Base-by-base conservation (phyloP, 2,113 vertebrate genomes). In the Camelus dromedarius region DNA sequence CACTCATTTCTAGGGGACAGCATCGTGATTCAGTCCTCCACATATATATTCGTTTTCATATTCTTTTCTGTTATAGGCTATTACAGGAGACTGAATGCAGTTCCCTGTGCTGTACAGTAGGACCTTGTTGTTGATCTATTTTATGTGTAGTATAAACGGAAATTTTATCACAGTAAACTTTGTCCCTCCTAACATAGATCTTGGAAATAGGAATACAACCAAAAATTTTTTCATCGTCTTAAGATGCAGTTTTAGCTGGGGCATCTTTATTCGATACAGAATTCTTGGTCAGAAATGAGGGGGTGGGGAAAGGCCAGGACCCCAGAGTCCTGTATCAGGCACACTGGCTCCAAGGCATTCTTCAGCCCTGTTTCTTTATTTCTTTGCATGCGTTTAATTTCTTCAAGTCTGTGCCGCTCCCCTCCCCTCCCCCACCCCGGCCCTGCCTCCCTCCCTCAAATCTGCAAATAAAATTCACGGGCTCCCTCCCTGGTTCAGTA, bases 401-500 rank as follows among this genome's bases (percentile, higher is more conserved):
- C 67, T 87, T 66, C 82, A 38, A 58, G 28, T 26, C 5, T 75
- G 92, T 11, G 56, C 81, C 54, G 46, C 54, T 52, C 28, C 93
- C 82, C 77, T 46, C 89, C 92, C 75, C 73, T 54, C n/a, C 46
- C 76, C 82, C 69, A n/a, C 50, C 28, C n/a, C 32, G 22, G 32
- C 66, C 81, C 94, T 6, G 19, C 75, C 88, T 52, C 82, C 96
- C 69, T 69, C 79, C 93, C 80, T 32, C 96, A 98, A 98, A 96
- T 91, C 98, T 97, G 98, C 98, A 89, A 67, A 89, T 86, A 79
- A 8, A 81, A 75, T n/a, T 70, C 54, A 2, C 84, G 46, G 69
- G 69, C 85, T 48, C 73, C 96, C 81, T 73, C 93, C 93, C 93
- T 95, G 97, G 95, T 54, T 94, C 95, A 85, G 93, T 67, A 95